phyloP scores from a whole-genome alignment of 2,888 invertebrate species.

The Phengaris alcon region DNA sequence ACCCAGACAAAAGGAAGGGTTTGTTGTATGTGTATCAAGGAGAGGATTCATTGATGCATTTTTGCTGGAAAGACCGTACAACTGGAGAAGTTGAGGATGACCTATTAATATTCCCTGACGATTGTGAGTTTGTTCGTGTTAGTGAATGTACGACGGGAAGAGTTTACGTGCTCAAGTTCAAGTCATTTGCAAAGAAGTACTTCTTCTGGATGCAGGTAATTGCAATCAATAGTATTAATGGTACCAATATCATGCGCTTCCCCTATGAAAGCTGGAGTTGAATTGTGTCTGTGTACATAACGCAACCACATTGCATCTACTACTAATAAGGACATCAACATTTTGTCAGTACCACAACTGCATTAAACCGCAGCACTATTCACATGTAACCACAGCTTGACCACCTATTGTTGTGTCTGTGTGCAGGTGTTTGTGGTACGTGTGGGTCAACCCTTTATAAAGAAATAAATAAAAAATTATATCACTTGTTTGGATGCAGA shows the following conservation, averaged over 20 bases:
- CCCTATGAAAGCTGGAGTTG: too few relatives aligned
- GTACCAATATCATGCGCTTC: not conserved
- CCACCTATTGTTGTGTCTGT: too few relatives aligned
- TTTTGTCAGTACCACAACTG: too few relatives aligned
- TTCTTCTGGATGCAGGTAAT: conserved; percentile 98
- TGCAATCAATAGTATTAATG: not conserved
- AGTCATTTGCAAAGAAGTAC: conserved; percentile 93
- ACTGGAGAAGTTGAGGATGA: conserved; percentile 97
- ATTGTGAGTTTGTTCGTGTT: conserved; percentile 97
- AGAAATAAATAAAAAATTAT: too few relatives aligned
- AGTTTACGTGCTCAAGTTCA: conserved; percentile 97
- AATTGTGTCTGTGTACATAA: too few relatives aligned
- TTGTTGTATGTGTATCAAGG: conserved; percentile 96
- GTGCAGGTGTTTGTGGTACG: too few relatives aligned
- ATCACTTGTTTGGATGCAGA: too few relatives aligned
- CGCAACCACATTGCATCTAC: too few relatives aligned
- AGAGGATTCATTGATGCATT: conserved; percentile 98
- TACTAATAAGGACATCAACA: too few relatives aligned
- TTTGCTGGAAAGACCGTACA: conserved; percentile 99
- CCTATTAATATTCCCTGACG: conserved; percentile 98
- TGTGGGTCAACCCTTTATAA: too few relatives aligned
- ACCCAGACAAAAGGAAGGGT: conserved; percentile 97
- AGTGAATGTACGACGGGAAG: conserved; percentile 97
- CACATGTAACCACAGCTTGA: too few relatives aligned
- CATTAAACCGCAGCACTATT: too few relatives aligned